Base-by-base conservation (phyloP, 2,113 vertebrate species). In the Odocoileus hemionus region DNA sequence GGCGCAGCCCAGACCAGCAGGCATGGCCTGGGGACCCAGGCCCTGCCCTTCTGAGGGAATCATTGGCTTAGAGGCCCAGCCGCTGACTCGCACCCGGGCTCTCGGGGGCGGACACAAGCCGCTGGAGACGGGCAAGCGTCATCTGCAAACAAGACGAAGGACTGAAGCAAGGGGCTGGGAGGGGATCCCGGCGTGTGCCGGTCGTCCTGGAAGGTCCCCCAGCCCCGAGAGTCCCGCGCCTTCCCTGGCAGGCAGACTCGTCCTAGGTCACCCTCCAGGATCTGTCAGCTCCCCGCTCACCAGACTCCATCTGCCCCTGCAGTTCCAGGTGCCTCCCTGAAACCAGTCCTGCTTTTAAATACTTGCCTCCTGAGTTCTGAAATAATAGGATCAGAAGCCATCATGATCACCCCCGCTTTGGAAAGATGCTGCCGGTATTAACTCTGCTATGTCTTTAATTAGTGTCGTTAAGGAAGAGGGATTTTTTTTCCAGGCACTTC, bases 361-460 rank as follows among this genome's bases (percentile, higher is more conserved):
- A 23, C 82, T 28, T 91, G 91, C 64, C 39, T 57, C 70, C 14
- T 45, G 28, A 61, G 55, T 36, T 70, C 21, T 94, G 67, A 74
- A 88, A 87, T 92, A 79, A 78, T 33, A 74, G 39, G 11, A 25
- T 91, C 25, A 61, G 58, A 70, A 91, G 61, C 52, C 47, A 23
- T 16, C 25, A n/a, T 43, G 91, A 45, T 79, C 96, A 57, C 74
- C 89, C 47, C 80, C 6, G 0, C 45, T 80, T 3, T 4, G 16
- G 74, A 74, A 85, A 91, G 91, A 80, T 1, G 0, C 6, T 28
- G 14, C 76, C 0, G 0, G 93, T 11, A 58, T 79, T 82, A 67
- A 85, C 67, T 83, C 90, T 80, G 86, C 92, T 95, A 60, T 47
- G 17, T 36, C 83, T 92, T 50, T 97, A 96, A 97, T 79, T 93